A percentile compares a stretch with the other conserved stretches of the same genome.
Evolutionary conservation across 2,113 vertebrate species (phyloP).

Genomic region (Pangasianodon hypophthalmus): DNA sequence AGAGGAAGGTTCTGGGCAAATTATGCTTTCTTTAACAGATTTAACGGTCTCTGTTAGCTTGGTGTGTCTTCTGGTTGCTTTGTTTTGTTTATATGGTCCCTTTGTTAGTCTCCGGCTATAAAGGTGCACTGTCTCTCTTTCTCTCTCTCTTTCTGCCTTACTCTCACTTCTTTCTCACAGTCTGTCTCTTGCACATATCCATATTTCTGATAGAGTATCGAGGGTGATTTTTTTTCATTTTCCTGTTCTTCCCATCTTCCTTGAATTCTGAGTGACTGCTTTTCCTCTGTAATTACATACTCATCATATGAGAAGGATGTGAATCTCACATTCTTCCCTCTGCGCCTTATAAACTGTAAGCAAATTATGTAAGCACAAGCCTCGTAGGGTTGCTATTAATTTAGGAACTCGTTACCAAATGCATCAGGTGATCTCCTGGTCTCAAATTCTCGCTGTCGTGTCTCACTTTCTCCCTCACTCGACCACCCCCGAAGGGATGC

Average conservation of each 20-base stretch:
- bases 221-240: neutral
- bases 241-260: neutral
- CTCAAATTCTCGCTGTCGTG: slow-evolving; percentile 15
- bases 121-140: neutral
- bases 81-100: slow-evolving; percentile 26
- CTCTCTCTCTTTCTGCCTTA: neutral
- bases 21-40: slow-evolving; percentile 27
- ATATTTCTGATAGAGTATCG: neutral
- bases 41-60: slow-evolving; percentile 23
- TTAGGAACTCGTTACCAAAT: slow-evolving; percentile 45
- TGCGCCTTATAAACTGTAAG: slow-evolving; percentile 31
- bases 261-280: neutral
- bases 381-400: slow-evolving; percentile 50
- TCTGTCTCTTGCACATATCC: neutral
- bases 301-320: slow-evolving; percentile 1
- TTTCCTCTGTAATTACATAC: slow-evolving; percentile 24
- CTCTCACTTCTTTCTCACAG: neutral
- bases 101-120: neutral
- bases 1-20: neutral
- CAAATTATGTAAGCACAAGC: slow-evolving; percentile 32
- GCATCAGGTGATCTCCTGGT: slow-evolving; percentile 41
- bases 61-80: slow-evolving; percentile 33
- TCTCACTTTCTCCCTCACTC: neutral
- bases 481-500: slow-evolving; percentile 37
- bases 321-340: slow-evolving; percentile 16